Base-by-base conservation (phyloP, 1,140 invertebrate genomes). In the Caenorhabditis tropicalis region DNA sequence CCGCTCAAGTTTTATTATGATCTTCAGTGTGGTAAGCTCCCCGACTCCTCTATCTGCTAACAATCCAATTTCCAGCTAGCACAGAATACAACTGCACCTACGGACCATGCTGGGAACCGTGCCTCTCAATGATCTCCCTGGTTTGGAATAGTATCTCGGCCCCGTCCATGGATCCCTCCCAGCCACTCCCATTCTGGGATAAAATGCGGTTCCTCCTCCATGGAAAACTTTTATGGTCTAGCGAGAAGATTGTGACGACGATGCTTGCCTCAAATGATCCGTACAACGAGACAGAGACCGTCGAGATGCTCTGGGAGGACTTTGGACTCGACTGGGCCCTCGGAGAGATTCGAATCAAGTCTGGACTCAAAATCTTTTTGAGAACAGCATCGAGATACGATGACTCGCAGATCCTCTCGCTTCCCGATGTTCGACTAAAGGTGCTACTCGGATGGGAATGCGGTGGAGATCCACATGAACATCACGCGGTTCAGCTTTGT, bases 351-450 rank as follows among this genome's bases (percentile, higher is more conserved):
- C 93, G 95, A 51, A 95, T 96, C 88, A 95, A 95, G 89, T 95
- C 96, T 15, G 95, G 96, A 90, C 92, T 98, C 33, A 93, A 95
- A 88, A 93, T 97, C 65, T 97, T 95, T 89, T 96, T 98, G 2
- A 93, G 96, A 83, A 99, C 98, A 0, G 97, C 97, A 0, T 98
- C 96, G 65, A 98, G 99, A 92, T 99, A 99, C 92, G 97, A 99
- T 92, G 97, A 99, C 92, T 96, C 96, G 90, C 94, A 95, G 80
- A 93, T 98, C 56, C 91, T 99, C 5, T 95, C 98, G 90, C 92
- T 99, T 81, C 97, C 97, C 0, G 95, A 95, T 89, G 92, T 99
- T 6, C 95, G 95, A 88, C 92, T 97, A 19, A 94, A 92, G 19
- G 94, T 97, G 9, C 95, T 96, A 90, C 92, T 99, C 60, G 83